Conservation (phyloP, 2,797 vertebrate species). For the Microctenopoma lineatum region DNA sequence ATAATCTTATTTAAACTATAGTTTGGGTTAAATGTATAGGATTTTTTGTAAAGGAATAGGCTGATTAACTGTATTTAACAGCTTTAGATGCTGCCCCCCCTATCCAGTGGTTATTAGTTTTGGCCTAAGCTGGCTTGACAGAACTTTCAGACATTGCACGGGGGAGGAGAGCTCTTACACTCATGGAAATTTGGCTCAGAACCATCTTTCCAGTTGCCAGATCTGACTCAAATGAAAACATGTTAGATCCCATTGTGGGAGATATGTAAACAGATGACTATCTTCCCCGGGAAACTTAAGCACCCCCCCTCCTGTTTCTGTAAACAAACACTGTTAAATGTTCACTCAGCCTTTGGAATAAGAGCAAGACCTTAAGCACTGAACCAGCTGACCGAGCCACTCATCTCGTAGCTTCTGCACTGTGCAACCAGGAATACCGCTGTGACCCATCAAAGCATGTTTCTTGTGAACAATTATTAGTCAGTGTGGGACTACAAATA, state of each 20-base stretch:
- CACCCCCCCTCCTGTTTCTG: slow-evolving; percentile 57
- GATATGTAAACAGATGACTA: slow-evolving; percentile 83
- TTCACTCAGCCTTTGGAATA: slow-evolving; percentile 51
- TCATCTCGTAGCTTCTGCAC: neutral
- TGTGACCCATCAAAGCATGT: neutral
- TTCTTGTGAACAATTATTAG: neutral
- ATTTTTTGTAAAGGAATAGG: neutral
- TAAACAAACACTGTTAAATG: slow-evolving; percentile 73
- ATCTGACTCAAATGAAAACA: slow-evolving; percentile 72
- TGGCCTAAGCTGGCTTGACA: slow-evolving; percentile 21
- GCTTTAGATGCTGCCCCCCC: neutral
- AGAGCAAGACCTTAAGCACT: slow-evolving; percentile 60
- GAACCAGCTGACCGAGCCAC: neutral
- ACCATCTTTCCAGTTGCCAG: slow-evolving; percentile 77
- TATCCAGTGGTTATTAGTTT: slow-evolving; percentile 18
- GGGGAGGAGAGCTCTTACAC: slow-evolving; percentile 43
- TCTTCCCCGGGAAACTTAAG: slow-evolving; percentile 55
- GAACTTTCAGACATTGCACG: slow-evolving; percentile 35
- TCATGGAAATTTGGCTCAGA: slow-evolving; percentile 84
- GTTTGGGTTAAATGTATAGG: neutral
- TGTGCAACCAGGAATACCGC: neutral
- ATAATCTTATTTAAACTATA: neutral
- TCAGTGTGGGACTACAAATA: neutral
- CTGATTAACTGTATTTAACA: neutral
- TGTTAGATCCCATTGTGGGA: slow-evolving; percentile 76